phyloP scores from a whole-genome alignment of 2,797 vertebrate species.

The Dipus sagitta region DNA sequence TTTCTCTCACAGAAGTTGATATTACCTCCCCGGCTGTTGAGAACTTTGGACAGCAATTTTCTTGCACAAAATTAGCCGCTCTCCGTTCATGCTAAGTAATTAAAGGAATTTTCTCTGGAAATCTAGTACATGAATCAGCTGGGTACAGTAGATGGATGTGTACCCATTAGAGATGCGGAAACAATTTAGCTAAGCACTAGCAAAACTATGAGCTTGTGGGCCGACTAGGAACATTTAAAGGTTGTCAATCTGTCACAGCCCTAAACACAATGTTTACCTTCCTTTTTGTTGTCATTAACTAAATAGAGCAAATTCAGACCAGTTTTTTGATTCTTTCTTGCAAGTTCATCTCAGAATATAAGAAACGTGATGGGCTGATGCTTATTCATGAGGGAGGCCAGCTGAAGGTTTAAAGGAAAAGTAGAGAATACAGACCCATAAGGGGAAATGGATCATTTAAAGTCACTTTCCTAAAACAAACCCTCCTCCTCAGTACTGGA shows the following conservation, averaged over 20 bases:
- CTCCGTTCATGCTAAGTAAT: constrained; percentile 85
- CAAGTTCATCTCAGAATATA: constrained; percentile 48
- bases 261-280: neutral
- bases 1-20: constrained; percentile 10
- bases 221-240: neutral
- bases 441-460: constrained; percentile 38
- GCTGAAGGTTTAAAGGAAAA: constrained; percentile 36
- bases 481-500: neutral
- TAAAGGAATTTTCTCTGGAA: constrained; percentile 84
- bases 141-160: constrained; percentile 79
- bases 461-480: constrained; percentile 60
- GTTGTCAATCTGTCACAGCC: neutral
- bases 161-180: constrained; percentile 84
- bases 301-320: constrained; percentile 23
- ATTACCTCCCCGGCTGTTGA: constrained; percentile 44
- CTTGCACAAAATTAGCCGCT: constrained; percentile 59
- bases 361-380: neutral
- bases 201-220: constrained; percentile 81
- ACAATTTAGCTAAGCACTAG: constrained; percentile 88
- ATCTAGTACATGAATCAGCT: constrained; percentile 84
- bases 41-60: constrained; percentile 51
- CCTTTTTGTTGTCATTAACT: constrained; percentile 39
- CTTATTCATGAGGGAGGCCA: neutral
- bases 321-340: constrained; percentile 13
- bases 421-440: constrained; percentile 19